Conservation (phyloP, 2,888 invertebrate genomes). For the Morpho helenor region DNA sequence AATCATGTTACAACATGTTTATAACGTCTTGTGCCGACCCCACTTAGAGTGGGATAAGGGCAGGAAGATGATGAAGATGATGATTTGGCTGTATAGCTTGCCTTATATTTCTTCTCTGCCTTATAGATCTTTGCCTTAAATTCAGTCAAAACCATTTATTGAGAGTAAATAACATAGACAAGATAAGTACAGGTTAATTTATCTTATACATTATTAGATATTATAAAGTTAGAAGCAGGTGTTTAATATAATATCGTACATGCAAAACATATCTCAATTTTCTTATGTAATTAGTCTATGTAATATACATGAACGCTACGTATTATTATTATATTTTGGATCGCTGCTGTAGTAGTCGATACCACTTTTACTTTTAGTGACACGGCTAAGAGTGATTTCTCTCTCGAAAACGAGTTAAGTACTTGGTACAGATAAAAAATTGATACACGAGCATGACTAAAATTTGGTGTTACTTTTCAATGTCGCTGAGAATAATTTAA, state of each 20-base stretch:
- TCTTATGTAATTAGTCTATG: constrained; percentile 27
- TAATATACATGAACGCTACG: constrained; percentile 27
- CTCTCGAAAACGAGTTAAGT: constrained; percentile 39
- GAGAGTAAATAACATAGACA: too few species aligned
- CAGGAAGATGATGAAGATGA: too few species aligned
- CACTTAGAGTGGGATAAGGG: too few species aligned
- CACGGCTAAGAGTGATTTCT: constrained; percentile 53
- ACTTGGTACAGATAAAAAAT: constrained; percentile 22
- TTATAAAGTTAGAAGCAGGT: constrained; percentile 2
- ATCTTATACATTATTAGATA: too few species aligned
- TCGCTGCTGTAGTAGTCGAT: constrained; percentile 31
- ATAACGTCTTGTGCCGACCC: too few species aligned
- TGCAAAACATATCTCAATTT: background rate
- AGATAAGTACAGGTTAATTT: too few species aligned
- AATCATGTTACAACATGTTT: too few species aligned
- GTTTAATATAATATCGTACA: background rate
- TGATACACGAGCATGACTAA: background rate
- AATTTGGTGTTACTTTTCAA: background rate
- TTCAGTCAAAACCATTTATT: too few species aligned
- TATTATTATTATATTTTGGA: constrained; percentile 35
- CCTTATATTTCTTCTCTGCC: too few species aligned
- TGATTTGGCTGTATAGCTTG: too few species aligned
- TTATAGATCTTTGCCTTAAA: too few species aligned
- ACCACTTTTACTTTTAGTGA: constrained; percentile 64
- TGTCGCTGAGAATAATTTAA: background rate